Conservation (phyloP, 2,888 invertebrate genomes). For the Unio delphinus region DNA sequence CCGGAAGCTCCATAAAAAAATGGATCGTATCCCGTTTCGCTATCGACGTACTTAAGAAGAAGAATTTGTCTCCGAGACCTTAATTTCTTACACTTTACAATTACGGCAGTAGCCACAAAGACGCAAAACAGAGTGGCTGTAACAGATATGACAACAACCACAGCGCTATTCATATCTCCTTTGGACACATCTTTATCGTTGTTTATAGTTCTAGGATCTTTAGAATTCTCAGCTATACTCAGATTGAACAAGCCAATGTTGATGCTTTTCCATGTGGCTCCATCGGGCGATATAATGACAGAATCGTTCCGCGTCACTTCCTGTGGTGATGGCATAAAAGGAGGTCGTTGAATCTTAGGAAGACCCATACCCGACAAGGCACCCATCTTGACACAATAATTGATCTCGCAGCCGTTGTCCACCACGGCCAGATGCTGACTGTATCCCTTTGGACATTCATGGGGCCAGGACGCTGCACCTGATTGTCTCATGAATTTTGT, state of each 20-base stretch:
- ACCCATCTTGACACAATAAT: slow-evolving; percentile 53
- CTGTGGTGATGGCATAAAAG: slow-evolving; percentile 42
- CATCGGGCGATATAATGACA: slow-evolving; percentile 12
- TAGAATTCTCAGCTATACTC: too few relatives aligned
- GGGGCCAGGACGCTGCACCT: slow-evolving; percentile 39
- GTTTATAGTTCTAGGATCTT: too few relatives aligned
- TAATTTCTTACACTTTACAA: slow-evolving; percentile 15
- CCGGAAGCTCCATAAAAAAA: too few relatives aligned
- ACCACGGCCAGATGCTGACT: slow-evolving; percentile 55
- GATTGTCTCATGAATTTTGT: slow-evolving; percentile 24
- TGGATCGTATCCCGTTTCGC: too few relatives aligned
- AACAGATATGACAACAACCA: slow-evolving; percentile 14
- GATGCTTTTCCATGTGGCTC: slow-evolving; percentile 29
- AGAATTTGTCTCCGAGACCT: neutral
- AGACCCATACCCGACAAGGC: slow-evolving; percentile 42
- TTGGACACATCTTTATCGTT: too few relatives aligned
- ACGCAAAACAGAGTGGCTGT: slow-evolving; percentile 35
- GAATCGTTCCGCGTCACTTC: slow-evolving; percentile 1
- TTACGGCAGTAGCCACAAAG: slow-evolving; percentile 16
- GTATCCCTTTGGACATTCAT: slow-evolving; percentile 53
- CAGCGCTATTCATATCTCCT: too few relatives aligned
- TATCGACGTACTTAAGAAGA: too few relatives aligned
- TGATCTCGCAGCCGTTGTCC: slow-evolving; percentile 53
- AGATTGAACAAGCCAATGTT: neutral
- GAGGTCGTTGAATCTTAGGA: slow-evolving; percentile 53